Evolutionary conservation across 2,888 invertebrate genomes (phyloP).

Genomic region (Lepidocyrtinus sp.): DNA sequence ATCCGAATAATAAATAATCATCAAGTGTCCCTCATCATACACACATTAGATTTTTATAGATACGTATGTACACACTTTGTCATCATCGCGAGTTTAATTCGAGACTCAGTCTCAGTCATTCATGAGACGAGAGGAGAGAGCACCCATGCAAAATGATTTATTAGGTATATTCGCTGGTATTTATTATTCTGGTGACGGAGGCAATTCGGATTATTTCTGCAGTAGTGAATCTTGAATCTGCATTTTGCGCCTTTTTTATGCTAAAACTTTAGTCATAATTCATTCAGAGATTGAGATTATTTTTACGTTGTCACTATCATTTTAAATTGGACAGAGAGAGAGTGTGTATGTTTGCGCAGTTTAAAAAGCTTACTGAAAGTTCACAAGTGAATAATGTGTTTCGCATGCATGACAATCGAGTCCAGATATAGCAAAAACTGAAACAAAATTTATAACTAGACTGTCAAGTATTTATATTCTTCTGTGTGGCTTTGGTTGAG

Average conservation of each 20-base stretch:
- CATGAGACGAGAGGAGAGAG: not conserved
- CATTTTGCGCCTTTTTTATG: slow-evolving; percentile 22
- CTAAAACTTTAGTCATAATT: slow-evolving; percentile 24
- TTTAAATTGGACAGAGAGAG: slow-evolving; percentile 22
- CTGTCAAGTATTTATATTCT: slow-evolving; percentile 11
- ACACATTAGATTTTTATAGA: slow-evolving; percentile 21
- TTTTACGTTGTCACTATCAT: slow-evolving; percentile 21
- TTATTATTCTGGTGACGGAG: slow-evolving; percentile 26
- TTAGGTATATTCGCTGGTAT: slow-evolving; percentile 26
- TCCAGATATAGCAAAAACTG: not conserved
- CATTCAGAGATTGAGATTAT: slow-evolving; percentile 12
- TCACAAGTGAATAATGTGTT: too few relatives aligned
- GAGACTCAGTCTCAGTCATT: slow-evolving; percentile 21
- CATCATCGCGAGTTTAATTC: slow-evolving; percentile 41
- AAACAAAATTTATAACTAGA: too few relatives aligned
- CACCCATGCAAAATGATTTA: slow-evolving; percentile 53
- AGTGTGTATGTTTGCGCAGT: slow-evolving; percentile 13
- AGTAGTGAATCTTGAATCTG: not conserved
- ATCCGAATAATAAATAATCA: slow-evolving; percentile 52
- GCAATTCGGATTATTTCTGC: slow-evolving; percentile 14
- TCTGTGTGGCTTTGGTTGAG: slow-evolving; percentile 23
- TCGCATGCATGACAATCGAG: not conserved
- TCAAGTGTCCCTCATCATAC: slow-evolving; percentile 42
- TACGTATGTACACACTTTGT: slow-evolving; percentile 2
- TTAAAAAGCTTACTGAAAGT: slow-evolving; percentile 15